Evolutionary conservation across 2,113 vertebrate species (phyloP).

Genomic region (Anthoscopus minutus): DNA sequence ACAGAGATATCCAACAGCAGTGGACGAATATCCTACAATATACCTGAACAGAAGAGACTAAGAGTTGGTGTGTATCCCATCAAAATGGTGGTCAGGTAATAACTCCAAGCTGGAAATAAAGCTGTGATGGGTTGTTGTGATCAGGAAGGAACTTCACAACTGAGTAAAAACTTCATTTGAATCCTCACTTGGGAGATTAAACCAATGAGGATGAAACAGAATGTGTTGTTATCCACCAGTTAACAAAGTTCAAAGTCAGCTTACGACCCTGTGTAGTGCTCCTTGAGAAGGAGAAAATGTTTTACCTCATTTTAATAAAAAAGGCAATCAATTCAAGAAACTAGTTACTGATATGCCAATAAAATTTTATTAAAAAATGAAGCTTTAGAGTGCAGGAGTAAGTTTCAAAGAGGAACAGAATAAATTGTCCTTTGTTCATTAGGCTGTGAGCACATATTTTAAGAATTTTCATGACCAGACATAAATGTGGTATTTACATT

Average conservation of each 20-base stretch:
- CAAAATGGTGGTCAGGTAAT: conserved; percentile 97
- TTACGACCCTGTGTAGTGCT: neutral
- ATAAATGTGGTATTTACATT: neutral
- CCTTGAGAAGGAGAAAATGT: neutral
- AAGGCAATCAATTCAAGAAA: neutral
- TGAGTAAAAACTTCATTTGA: neutral
- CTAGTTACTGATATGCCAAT: neutral
- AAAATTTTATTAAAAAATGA: neutral
- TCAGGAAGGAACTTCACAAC: neutral
- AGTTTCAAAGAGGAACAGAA: neutral
- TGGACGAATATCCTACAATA: conserved; percentile 85
- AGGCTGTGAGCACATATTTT: neutral
- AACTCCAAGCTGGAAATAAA: neutral
- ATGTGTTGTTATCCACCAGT: neutral
- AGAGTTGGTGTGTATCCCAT: conserved; percentile 90
- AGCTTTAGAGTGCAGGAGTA: neutral
- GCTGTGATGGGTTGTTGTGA: neutral
- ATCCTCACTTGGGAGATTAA: neutral
- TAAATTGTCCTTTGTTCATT: neutral
- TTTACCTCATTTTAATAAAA: neutral
- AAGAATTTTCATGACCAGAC: neutral
- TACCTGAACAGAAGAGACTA: conserved; percentile 85
- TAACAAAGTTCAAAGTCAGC: neutral
- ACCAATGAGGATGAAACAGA: neutral
- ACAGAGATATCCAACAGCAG: conserved; percentile 93